A percentile compares a stretch with the other conserved stretches of the same genome.
These are phyloP conservation scores for Idaea aversata DNA, from an alignment of 2,888 invertebrate genomes.

Conservation along the genomic window DNA sequence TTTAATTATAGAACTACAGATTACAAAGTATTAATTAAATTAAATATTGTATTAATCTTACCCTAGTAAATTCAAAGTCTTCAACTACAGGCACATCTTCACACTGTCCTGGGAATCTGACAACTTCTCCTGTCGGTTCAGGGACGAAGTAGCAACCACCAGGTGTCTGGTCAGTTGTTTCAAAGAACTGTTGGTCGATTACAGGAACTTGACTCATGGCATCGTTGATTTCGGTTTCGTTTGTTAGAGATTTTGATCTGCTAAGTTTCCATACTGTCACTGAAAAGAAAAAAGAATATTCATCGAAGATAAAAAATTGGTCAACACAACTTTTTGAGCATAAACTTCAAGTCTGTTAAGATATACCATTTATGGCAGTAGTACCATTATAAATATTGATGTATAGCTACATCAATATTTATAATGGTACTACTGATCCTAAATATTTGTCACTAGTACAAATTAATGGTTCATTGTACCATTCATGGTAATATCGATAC, in stretches of 20 bases:
- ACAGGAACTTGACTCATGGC: conserved; percentile 40
- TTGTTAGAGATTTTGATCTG: conserved; percentile 38
- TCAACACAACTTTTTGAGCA: too few relatives aligned
- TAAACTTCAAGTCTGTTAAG: too few relatives aligned
- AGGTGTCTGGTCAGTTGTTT: conserved; percentile 41
- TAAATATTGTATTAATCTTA: too few relatives aligned
- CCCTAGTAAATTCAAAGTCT: conserved; percentile 41
- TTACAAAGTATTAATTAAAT: too few relatives aligned
- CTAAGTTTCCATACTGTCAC: conserved; percentile 66
- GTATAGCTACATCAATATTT: too few relatives aligned
- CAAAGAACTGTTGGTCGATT: conserved; percentile 46
- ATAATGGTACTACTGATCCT: too few relatives aligned
- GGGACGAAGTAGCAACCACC: conserved; percentile 64
- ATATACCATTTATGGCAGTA: too few relatives aligned
- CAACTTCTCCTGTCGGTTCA: conserved; percentile 45
- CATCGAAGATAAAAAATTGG: neutral
- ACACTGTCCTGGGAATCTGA: conserved; percentile 58
- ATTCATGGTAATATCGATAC: too few relatives aligned
- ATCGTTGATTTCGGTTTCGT: conserved; percentile 37
- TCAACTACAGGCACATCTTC: conserved; percentile 39
- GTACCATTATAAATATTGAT: too few relatives aligned
- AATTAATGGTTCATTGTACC: too few relatives aligned
- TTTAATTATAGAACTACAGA: too few relatives aligned
- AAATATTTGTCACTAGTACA: too few relatives aligned
- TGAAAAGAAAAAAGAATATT: conserved; percentile 24